Conservation (phyloP, 2,888 invertebrate genomes). For the Linnaemya vulpina region DNA sequence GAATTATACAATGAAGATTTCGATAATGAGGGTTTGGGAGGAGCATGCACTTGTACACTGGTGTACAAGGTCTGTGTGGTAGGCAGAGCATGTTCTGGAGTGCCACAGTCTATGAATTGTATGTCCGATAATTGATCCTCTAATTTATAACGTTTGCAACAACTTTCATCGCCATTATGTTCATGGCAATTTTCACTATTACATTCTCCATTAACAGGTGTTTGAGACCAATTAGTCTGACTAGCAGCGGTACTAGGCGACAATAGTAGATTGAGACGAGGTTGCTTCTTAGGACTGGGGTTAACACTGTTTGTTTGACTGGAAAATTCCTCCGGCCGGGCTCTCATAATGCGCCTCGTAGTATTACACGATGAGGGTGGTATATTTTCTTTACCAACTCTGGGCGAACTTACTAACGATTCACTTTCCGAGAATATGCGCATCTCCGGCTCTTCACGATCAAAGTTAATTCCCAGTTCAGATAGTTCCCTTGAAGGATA, state of each 20-base stretch:
- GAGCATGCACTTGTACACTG: slow-evolving; percentile 82
- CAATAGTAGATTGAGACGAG: slow-evolving; percentile 83
- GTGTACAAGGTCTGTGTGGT: slow-evolving; percentile 80
- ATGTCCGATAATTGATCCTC: slow-evolving; percentile 91
- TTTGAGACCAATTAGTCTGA: slow-evolving; percentile 71
- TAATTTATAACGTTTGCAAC: slow-evolving; percentile 87
- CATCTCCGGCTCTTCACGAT: slow-evolving; percentile 92
- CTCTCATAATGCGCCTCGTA: slow-evolving; percentile 84
- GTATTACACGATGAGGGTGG: slow-evolving; percentile 79
- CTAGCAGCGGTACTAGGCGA: slow-evolving; percentile 78
- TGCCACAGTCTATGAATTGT: slow-evolving; percentile 91
- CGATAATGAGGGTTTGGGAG: slow-evolving; percentile 79
- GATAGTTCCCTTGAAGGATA: slow-evolving; percentile 86
- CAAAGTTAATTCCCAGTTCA: slow-evolving; percentile 92
- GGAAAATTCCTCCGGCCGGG: slow-evolving; percentile 85
- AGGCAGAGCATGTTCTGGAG: slow-evolving; percentile 85
- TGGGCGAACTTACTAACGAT: slow-evolving; percentile 86
- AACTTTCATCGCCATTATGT: slow-evolving; percentile 83
- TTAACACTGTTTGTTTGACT: slow-evolving; percentile 85
- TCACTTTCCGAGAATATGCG: slow-evolving; percentile 95
- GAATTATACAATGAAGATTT: slow-evolving; percentile 73
- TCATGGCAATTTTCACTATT: slow-evolving; percentile 74
- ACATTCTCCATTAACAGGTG: slow-evolving; percentile 44
- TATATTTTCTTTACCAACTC: slow-evolving; percentile 83
- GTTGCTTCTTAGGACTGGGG: slow-evolving; percentile 86